Evolutionary conservation across 2,113 vertebrate genomes (phyloP), one percentile per base, ranked within the genome.

Genomic region (Bucco capensis): DNA sequence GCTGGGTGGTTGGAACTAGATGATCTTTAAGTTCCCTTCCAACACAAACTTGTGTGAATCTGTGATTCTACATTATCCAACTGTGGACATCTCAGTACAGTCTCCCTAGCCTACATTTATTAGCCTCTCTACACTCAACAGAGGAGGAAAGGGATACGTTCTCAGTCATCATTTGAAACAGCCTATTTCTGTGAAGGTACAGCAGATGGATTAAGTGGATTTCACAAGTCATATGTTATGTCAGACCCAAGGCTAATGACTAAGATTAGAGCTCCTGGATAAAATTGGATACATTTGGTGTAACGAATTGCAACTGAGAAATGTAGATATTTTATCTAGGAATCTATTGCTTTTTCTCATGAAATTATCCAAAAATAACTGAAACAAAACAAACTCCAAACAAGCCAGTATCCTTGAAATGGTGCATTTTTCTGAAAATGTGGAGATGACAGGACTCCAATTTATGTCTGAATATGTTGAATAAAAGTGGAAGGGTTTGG

Each of bases 251-350:
- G 33, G 14, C 27, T 65, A 56, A 82, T 35, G 18, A 56, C n/a
- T 87, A 33, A 57, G 75, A 57, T 76, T 53, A 69, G 53, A 57
- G 3, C 11, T 75, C 22, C 51, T 69, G 13, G 0, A 5, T 72
- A 35, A 69, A 91, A 75, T 21, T 85, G 46, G 10, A 53, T 28
- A 19, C 5, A 17, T 67, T 47, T n/a, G 66, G 12, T 71, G 3
- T 57, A 72, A 66, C 38, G 10, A 38, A 11, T 85, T 64, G 24
- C 46, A 75, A 4, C 17, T 27, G 35, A 84, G 30, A 84, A 67
- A 74, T 14, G 2, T 2, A 53, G 4, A 1, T 0, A 1, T 27
- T 40, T 19, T 46, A 75, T 33, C 17, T 10, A 35, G 21, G 13
- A 50, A 47, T n/a, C 14, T 56, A 5, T 51, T 83, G 2, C 2